Base-by-base conservation (phyloP, 2,113 vertebrate genomes). In the Gorsachius goisagi region DNA sequence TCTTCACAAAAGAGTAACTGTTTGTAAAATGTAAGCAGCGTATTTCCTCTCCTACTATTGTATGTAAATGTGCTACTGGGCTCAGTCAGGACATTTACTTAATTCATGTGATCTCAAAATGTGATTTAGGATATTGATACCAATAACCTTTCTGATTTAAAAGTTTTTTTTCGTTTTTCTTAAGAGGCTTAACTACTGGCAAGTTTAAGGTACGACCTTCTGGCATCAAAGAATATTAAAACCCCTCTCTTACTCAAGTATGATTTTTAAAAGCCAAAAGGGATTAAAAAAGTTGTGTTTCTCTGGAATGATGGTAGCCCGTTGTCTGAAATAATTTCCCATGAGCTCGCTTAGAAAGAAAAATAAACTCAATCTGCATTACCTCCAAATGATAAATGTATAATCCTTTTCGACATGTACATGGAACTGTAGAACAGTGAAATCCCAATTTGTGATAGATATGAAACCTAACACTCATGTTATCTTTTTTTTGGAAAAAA, bases 221-320 rank as follows among this genome's bases (percentile, higher is more conserved):
- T 79, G 64, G 55, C 87, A 81, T 91, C 66, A 95, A 91, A 71
- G 49, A 81, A 71, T 68, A 41, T 53, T 76, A 91, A 74, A 50
- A 4, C 5, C 10, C 5, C 11, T 50, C 30, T 75, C 52, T 58
- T 89, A 56, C 32, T 88, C 5, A 84, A 93, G 15, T 27, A 30
- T 50, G 47, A 33, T 89, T 96, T 94, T 93, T 94, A 84, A 94
- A 92, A 94, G 60, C 37, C 77, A 91, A 81, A 60, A 82, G 52
- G 32, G 39, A 76, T 88, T 71, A 7, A 26, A 69, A 89, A 58
- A 62, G 21, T 82, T 15, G 7, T 4, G 63, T 95, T 96, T 62
- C 32, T 88, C 28, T 18, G 9, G 67, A 87, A 44, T 35, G 16
- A 60, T 47, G 52, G 23, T 75, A 78, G 37, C 33, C 39, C 7